phyloP scores from a whole-genome alignment of 2,888 invertebrate genomes.

The Bugula neritina region DNA sequence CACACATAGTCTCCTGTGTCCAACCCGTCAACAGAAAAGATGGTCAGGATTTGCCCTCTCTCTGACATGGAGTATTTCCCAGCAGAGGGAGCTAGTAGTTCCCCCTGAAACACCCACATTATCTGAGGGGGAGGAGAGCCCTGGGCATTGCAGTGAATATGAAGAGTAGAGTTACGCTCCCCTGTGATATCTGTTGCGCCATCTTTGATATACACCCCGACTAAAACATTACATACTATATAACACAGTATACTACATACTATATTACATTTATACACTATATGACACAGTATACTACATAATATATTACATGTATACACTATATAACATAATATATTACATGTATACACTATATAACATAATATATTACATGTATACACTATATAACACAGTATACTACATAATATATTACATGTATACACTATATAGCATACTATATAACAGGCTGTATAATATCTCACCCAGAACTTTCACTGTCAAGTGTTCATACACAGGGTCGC shows the following conservation, averaged over 20 bases:
- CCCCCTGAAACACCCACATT: not conserved
- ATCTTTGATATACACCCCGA: not conserved
- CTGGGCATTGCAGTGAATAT: not conserved
- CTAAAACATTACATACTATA: not conserved
- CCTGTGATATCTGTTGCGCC: not conserved
- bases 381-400: not conserved
- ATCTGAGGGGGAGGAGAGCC: slow-evolving; percentile 19
- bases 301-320: not conserved
- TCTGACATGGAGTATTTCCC: slow-evolving; percentile 4
- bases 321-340: not conserved
- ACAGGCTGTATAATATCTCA: not conserved
- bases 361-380: not conserved
- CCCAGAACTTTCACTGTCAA: slow-evolving; percentile 15
- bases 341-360: not conserved
- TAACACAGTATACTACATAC: not conserved
- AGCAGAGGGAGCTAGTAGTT: not conserved
- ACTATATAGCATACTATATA: not conserved
- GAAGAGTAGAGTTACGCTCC: not conserved
- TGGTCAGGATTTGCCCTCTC: slow-evolving; percentile 35
- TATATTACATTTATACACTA: not conserved
- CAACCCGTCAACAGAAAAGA: slow-evolving; percentile 37
- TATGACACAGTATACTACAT: not conserved
- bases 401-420: not conserved
- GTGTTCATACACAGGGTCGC: slow-evolving; percentile 59
- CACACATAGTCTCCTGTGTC: slow-evolving; percentile 46